Evolutionary conservation across 1,140 invertebrate species (phyloP), one percentile per base, ranked within the genome.

Genomic region (Geopemphigus sp.): DNA sequence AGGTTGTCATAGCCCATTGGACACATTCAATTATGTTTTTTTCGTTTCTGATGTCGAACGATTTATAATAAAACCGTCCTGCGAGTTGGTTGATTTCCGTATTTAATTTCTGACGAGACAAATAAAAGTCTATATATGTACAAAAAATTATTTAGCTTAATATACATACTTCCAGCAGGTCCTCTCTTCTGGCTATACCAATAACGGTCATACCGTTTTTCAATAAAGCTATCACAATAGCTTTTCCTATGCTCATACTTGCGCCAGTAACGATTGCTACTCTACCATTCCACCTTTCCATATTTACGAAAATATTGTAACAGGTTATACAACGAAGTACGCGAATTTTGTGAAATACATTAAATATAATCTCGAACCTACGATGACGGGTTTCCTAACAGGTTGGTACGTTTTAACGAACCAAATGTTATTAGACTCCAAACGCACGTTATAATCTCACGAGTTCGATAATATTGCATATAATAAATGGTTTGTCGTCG

Each of bases 241-340:
- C 87, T 3, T 86, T 87, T 0, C 91, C 91, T 74, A 91, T 91
- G 0, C 90, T 90, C 1, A 86, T 86, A 76, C 89, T 90, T 15
- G 89, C 89, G 6, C 88, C 91, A 14, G 90, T 91, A 12, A 92
- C 88, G 4, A 91, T 84, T 4, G 90, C 91, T 17, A 90, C 87
- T 81, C 88, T 87, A 80, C 87, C 88, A 50, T 81, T 82, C 90
- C 90, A 91, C 29, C 88, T 85, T 45, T 87, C 83, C 84, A 85
- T 73, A 5, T 14, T 45, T n/a, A 53, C 10, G 5, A 54, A 53
- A 72, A 63, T 10, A 15, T n/a, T 32, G 11, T 50, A 50, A 10
- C 4, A 12, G 14, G 47, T 12, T 50, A 14, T 50, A 12, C 12
- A 12, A 50, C 11, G 47, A 50, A 12, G 14, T 50, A 50, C 11